Base-by-base conservation (phyloP, 2,888 invertebrate genomes). In the Oscheius sp. region DNA sequence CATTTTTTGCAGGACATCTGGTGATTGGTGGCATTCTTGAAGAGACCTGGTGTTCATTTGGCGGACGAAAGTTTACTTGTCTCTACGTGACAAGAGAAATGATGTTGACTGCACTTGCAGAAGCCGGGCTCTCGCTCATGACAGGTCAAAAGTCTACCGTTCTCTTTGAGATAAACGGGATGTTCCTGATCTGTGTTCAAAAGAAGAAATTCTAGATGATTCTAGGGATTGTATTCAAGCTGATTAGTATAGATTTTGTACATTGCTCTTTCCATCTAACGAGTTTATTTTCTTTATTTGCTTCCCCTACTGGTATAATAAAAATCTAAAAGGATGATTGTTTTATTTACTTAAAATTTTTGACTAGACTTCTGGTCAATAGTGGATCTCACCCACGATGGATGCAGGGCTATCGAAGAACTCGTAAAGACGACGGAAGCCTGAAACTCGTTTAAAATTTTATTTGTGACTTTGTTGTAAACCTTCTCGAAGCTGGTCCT, bases 31-130 rank as follows among this genome's bases (percentile, higher is more conserved):
- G 85, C 20, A 71, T 85, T 34, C 73, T 84, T 46, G 85, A 85
- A 65, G 85, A 86, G 69, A 84, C 80, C 2, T 85, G 85, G 85
- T 86, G 84, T 71, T 70, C 74, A 12, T 85, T 86, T 45, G 85
- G 84, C 10, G 84, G 84, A 0, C 73, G 80, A 20, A 78, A 79
- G 45, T 85, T 82, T 79, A 79, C 76, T 6, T 86, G 85, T 42
- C 73, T 84, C 42, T 85, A 80, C 67, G 80, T 85, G 17, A 85
- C 84, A 10, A 75, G 75, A 42, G 78, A 78, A 48, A 52, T 76
- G 50, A 78, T 84, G 78, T 42, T 85, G 48, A 71, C 76, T 17
- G 79, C 80, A n/a, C 66, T 84, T 46, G 67, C 70, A 0, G 75
- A 80, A 46, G 84, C 84, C 8, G 82, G 82, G 17, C 57, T 84